Percentiles rank a stretch among this genome's conserved stretches.
These are phyloP conservation scores for Chlorodrepanis virens DNA, from an alignment of 2,113 vertebrate species.

Conservation along the genomic window DNA sequence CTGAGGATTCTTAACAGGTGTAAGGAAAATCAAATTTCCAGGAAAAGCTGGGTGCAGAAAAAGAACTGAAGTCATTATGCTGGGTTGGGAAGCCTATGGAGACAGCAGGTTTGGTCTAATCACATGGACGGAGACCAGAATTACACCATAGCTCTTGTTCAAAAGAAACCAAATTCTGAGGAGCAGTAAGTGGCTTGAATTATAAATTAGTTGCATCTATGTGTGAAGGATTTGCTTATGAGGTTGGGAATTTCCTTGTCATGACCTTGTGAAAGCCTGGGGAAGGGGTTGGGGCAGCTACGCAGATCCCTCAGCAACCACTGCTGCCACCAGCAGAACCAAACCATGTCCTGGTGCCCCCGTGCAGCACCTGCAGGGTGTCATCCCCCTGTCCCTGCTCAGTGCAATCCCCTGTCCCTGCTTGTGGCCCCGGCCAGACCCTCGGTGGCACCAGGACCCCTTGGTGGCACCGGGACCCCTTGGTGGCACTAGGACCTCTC, in stretches of 20 bases:
- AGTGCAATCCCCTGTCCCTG: not conserved
- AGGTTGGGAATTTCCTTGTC: rapidly evolving
- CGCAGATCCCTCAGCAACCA: rapidly evolving
- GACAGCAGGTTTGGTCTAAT: not conserved
- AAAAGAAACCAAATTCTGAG: not conserved
- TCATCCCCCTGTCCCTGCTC: not conserved
- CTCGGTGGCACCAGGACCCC: no score
- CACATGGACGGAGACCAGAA: not conserved
- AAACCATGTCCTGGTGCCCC: rapidly evolving
- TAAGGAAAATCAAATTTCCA: not conserved
- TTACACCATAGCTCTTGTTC: not conserved
- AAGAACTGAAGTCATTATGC: not conserved
- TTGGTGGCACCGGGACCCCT: no score
- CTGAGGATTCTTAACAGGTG: not conserved
- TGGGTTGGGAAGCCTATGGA: rapidly evolving
- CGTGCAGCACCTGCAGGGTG: rapidly evolving
- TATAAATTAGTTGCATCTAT: not conserved
- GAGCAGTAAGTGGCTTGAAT: not conserved
- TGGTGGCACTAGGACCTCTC: no score
- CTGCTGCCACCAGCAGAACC: not conserved
- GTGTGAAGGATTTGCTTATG: not conserved
- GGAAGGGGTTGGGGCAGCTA: not conserved
- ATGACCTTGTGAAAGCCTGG: rapidly evolving
- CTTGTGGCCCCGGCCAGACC: not conserved
- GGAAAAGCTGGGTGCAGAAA: not conserved